Evolutionary conservation across 2,888 invertebrate genomes (phyloP).

Genomic region (Agonum fuliginosum): DNA sequence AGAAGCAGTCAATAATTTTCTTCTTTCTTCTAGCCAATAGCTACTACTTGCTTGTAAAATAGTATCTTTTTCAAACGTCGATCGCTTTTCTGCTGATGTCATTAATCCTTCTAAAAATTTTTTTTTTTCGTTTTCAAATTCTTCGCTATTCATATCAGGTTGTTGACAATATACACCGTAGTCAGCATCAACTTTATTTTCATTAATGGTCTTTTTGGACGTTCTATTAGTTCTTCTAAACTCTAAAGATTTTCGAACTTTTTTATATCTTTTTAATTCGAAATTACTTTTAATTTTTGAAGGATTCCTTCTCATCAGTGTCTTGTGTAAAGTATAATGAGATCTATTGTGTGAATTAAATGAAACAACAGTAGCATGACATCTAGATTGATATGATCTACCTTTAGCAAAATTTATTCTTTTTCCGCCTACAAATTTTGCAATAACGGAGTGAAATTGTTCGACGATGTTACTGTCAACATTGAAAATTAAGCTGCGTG

Average conservation of each 20-base stretch:
- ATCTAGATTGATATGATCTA: not conserved
- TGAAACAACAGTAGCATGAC: not conserved
- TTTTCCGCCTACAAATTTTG: conserved; percentile 8
- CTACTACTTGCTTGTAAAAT: conserved; percentile 3
- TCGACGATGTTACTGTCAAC: not conserved
- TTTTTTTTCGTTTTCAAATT: not conserved
- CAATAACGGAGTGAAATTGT: not conserved
- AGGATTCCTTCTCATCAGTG: not conserved
- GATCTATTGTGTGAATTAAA: not conserved
- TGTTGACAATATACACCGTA: not conserved
- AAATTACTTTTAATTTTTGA: not conserved
- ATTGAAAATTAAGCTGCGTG: no score
- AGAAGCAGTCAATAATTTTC: no score
- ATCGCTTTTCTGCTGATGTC: not conserved
- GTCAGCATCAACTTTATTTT: not conserved
- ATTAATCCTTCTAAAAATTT: not conserved
- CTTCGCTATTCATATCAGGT: not conserved
- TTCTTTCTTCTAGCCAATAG: no score
- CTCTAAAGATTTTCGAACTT: not conserved
- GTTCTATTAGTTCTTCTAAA: not conserved
- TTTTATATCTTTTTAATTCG: not conserved
- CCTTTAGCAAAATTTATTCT: conserved; percentile 19
- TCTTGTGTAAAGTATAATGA: not conserved
- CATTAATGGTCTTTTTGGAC: not conserved
- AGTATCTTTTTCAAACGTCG: not conserved